phyloP scores from a whole-genome alignment of 2,888 invertebrate species.

The Magallana nippona region DNA sequence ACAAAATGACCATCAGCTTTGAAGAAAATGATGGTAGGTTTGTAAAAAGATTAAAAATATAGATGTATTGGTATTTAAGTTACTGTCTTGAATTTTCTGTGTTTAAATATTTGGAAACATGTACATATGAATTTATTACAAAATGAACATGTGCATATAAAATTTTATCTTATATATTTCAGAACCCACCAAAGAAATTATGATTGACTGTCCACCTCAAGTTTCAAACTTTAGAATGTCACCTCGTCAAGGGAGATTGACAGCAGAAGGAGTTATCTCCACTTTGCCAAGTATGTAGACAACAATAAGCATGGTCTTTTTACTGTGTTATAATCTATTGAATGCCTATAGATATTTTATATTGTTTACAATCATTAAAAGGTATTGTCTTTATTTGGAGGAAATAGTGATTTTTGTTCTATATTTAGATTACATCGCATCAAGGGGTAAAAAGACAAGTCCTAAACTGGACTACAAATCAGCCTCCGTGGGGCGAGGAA shows the following conservation, averaged over 20 bases:
- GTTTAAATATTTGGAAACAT: too few species aligned
- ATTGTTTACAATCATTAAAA: background rate
- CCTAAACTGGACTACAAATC: constrained; percentile 62
- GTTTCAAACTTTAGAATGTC: constrained; percentile 37
- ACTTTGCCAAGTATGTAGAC: constrained; percentile 63
- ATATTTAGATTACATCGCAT: constrained; percentile 63
- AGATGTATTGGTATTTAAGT: background rate
- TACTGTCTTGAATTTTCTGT: too few species aligned
- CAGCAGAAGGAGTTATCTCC: constrained; percentile 50
- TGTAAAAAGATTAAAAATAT: background rate
- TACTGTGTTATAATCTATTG: too few species aligned
- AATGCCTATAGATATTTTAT: too few species aligned
- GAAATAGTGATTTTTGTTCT: background rate
- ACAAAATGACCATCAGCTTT: constrained; percentile 92
- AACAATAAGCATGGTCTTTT: background rate
- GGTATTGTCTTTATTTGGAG: background rate
- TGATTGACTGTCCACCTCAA: constrained; percentile 71
- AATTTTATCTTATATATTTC: constrained; percentile 38
- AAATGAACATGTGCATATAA: too few species aligned
- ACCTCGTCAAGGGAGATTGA: constrained; percentile 58
- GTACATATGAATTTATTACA: too few species aligned
- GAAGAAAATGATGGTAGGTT: constrained; percentile 87
- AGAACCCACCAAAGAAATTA: constrained; percentile 71
- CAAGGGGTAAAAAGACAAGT: constrained; percentile 64
- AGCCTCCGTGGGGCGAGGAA: constrained; percentile 51